Percentiles rank a stretch among this genome's conserved stretches.
phyloP scores from a whole-genome alignment of 2,113 vertebrate species.

The Carassius auratus region DNA sequence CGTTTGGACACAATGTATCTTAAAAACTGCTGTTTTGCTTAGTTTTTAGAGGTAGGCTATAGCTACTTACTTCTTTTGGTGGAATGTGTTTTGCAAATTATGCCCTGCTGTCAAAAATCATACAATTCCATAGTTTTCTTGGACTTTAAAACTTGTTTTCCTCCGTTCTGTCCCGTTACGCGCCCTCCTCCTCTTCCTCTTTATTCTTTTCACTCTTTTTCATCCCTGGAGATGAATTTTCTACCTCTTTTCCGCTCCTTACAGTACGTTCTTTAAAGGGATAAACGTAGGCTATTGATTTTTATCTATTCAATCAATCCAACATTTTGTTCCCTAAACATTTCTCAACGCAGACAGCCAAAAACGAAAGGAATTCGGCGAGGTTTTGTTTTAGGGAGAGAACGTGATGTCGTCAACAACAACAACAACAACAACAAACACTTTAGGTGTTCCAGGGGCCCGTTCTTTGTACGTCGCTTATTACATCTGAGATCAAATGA shows the following conservation, averaged over 20 bases:
- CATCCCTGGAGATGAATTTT: neutral
- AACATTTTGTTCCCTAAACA: neutral
- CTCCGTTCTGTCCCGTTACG: constrained; percentile 47
- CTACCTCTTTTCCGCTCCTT: neutral
- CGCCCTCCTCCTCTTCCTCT: constrained; percentile 24
- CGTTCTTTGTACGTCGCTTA: too few species aligned
- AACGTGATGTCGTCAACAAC: neutral
- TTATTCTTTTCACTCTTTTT: constrained; percentile 36
- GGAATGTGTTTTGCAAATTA: neutral
- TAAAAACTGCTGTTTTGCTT: neutral
- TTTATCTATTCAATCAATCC: neutral
- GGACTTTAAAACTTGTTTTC: neutral
- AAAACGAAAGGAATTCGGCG: constrained; percentile 52
- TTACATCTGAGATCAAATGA: too few species aligned
- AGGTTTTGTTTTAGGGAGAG: constrained; percentile 45
- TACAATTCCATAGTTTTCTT: constrained; percentile 44
- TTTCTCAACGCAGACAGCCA: neutral
- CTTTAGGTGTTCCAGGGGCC: too few species aligned
- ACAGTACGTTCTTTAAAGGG: neutral
- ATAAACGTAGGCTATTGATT: too few species aligned
- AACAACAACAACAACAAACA: too few species aligned
- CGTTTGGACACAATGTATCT: constrained; percentile 1
- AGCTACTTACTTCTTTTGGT: constrained; percentile 14
- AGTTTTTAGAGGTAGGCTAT: neutral
- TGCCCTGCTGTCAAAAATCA: neutral